Conservation (phyloP, 2,797 vertebrate genomes). For the Tangara arthus region DNA sequence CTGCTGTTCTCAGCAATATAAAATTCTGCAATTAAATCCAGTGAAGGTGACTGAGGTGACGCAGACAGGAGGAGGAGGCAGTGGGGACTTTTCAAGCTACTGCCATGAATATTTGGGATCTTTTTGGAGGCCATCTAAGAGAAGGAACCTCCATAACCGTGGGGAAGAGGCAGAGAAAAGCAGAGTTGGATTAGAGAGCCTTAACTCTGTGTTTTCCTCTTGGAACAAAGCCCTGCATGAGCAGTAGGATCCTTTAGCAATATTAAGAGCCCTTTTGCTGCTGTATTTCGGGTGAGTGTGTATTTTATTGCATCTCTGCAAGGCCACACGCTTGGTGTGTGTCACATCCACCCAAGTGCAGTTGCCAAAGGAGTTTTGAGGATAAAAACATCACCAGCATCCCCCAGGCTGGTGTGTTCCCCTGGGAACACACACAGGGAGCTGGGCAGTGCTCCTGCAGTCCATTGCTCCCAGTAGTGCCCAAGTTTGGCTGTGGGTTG, state of each 20-base stretch:
- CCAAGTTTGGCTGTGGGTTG: not conserved
- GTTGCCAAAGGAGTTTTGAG: not conserved
- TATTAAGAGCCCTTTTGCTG: not conserved
- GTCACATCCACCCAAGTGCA: not conserved
- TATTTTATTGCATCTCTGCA: not conserved
- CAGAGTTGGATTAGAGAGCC: not conserved
- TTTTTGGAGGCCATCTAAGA: fast-evolving
- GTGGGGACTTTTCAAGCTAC: not conserved
- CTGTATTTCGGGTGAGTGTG: not conserved
- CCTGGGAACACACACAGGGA: not conserved
- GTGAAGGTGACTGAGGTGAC: not conserved
- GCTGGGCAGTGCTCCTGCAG: not conserved
- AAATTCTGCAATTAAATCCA: not conserved
- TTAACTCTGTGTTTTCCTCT: fast-evolving
- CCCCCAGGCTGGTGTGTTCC: not conserved
- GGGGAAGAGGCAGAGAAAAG: not conserved
- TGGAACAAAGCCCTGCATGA: not conserved
- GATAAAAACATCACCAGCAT: not conserved
- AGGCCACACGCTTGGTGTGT: fast-evolving
- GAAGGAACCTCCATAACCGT: fast-evolving
- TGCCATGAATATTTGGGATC: not conserved
- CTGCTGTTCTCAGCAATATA: not conserved
- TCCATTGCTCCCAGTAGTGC: not conserved
- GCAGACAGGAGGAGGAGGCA: not conserved
- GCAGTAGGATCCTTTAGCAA: not conserved